Evolutionary conservation across 2,888 invertebrate genomes (phyloP).

Genomic region (Nycteola revayana): DNA sequence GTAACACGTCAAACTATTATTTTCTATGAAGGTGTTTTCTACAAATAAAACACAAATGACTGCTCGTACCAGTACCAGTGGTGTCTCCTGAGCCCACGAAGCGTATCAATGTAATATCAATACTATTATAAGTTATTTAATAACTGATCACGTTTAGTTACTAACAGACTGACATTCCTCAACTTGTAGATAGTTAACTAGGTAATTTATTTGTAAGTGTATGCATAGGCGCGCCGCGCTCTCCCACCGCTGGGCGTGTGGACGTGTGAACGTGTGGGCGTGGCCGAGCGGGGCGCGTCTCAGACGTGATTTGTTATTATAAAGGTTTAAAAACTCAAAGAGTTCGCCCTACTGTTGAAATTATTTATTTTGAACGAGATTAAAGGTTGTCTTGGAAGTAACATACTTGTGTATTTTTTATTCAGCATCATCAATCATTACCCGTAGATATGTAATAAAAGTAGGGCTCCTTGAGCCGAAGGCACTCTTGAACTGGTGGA

Average conservation of each 20-base stretch:
- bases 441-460: no score
- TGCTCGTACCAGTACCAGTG: no score
- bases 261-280: no score
- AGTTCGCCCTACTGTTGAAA: slow-evolving; percentile 78
- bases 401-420: slow-evolving; percentile 34
- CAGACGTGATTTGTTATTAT: slow-evolving; percentile 68
- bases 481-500: no score
- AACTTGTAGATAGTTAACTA: slow-evolving; percentile 55
- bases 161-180: slow-evolving; percentile 54
- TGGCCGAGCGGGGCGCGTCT: slow-evolving; percentile 7
- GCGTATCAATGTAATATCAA: slow-evolving; percentile 19
- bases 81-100: slow-evolving; percentile 3
- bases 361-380: slow-evolving; percentile 76
- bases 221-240: not conserved
- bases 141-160: slow-evolving; percentile 26
- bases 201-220: slow-evolving; percentile 52
- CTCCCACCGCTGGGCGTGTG: slow-evolving; percentile 5
- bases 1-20: no score
- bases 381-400: slow-evolving; percentile 78
- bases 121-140: not conserved
- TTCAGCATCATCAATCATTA: no score
- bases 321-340: slow-evolving; percentile 73
- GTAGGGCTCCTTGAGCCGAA: no score
- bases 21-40: no score
- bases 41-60: no score